Evolutionary conservation across 2,113 vertebrate genomes (phyloP), one percentile per base, ranked within the genome.

Genomic region (Tachysurus vachellii): DNA sequence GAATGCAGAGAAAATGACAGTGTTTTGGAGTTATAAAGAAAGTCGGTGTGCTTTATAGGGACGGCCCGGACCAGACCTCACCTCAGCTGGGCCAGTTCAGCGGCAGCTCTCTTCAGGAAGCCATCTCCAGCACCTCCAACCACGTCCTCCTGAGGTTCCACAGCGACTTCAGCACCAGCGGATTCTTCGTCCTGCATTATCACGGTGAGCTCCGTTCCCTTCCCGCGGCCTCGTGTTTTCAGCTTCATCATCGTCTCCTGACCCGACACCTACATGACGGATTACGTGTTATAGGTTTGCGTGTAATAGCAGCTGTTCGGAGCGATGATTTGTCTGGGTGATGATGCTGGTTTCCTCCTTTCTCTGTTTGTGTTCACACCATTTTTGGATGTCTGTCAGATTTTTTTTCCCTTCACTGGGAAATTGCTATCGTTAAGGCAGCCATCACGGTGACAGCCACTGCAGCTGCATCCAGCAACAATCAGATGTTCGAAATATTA

Each of bases 141-240:
- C 95, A 94, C 77, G 90, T 95, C 86, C 94, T 95, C 82, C 93
- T 95, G 85, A 95, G 95, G 89, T 95, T 95, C 93, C 95, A 95
- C 92, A 95, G 94, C 2, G 95, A 95, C 92, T 95, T 95, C 93
- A 95, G 95, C 93, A 95, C 94, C 88, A 95, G 95, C 3, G 95
- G 95, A 75, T 95, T 95, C 93, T 95, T 95, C 84, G 91, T 93
- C 80, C 92, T 95, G 16, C 90, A 88, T 87, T 95, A 94, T 89
- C 92, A 95, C 3, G 94, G 95, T 95, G 92, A 91, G 66, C n/a
- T 53, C 80, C 19, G 57, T 21, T 31, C 56, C 13, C 17, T 31
- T 5, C 42, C 47, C 23, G 21, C 47, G 19, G 19, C 5, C 21
- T 47, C 42, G 13, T 26, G 26, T 47, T 56, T 23, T 28, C 26